phyloP scores from a whole-genome alignment of 2,888 invertebrate species.

The Apotomis betuletana region DNA sequence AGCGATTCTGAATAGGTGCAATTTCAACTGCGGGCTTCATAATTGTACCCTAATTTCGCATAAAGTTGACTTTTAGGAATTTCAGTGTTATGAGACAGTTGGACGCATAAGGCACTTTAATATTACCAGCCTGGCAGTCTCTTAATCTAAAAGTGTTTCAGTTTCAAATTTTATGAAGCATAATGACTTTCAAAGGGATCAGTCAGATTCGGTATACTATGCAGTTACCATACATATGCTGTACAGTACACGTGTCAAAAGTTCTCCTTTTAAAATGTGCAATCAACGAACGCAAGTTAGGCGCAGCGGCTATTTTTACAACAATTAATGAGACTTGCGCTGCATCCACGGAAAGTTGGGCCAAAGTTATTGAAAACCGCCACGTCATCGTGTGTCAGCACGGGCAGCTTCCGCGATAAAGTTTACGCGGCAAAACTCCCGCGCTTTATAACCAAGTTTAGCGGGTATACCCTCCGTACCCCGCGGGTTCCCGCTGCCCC shows the following conservation, averaged over 20 bases:
- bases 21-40: slow-evolving; percentile 31
- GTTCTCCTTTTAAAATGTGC: not conserved
- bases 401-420: slow-evolving; percentile 63
- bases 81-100: slow-evolving; percentile 6
- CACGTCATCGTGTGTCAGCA: slow-evolving; percentile 53
- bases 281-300: not conserved
- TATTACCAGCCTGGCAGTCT: not conserved
- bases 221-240: too few relatives aligned
- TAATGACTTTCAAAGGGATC: too few relatives aligned
- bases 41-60: slow-evolving; percentile 29
- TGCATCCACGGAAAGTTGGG: slow-evolving; percentile 28
- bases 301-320: slow-evolving; percentile 2
- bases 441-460: slow-evolving; percentile 77
- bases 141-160: slow-evolving; percentile 13
- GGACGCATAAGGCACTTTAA: not conserved
- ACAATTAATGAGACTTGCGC: slow-evolving; percentile 3
- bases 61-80: slow-evolving; percentile 13
- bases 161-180: too few relatives aligned
- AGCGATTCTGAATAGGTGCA: slow-evolving; percentile 35
- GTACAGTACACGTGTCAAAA: not conserved
- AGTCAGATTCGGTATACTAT: too few relatives aligned
- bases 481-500: slow-evolving; percentile 10
- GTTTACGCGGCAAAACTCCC: slow-evolving; percentile 79
- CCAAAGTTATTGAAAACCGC: slow-evolving; percentile 64
- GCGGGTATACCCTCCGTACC: slow-evolving; percentile 46